Evolutionary conservation across 2,113 vertebrate genomes (phyloP), one percentile per base, ranked within the genome.

Genomic region (Cyphomyrus discorhynchus): DNA sequence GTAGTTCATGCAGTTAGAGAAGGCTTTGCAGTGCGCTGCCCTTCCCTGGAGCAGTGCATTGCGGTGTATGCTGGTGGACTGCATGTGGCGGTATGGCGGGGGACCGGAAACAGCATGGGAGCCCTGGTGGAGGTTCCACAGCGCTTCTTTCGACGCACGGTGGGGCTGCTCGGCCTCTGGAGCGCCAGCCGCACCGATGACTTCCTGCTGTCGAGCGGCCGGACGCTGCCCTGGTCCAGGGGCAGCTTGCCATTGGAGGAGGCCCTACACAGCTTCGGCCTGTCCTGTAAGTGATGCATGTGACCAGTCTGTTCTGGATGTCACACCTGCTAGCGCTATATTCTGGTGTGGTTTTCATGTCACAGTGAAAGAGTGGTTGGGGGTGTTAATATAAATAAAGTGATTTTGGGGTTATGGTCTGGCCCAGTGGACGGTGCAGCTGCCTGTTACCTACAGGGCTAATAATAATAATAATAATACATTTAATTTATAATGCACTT

Each of bases 91-190:
- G 96, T 94, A 87, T 95, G 94, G 93, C 90, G 93, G 77, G 92
- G 90, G 3, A 84, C 70, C 0, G 87, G 83, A 50, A 94, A 88
- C 6, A 94, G 95, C 91, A 91, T 96, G 89, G 90, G 50, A 0
- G 91, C 94, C 86, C 92, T 95, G 74, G 94, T 96, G 90, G 94
- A 95, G 88, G 92, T 96, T 31, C 95, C 96, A 1, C 96, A 97
- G 93, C 87, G 66, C 15, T 97, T 96, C 92, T 96, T 93, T 92
- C 95, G 94, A 80, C 96, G 94, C 86, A 97, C 96, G 0, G 92
- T 97, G 88, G 96, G 96, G 19, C 94, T 97, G 11, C 92, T 97
- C 93, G 96, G 96, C 27, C 93, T 94, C 46, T 97, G 96, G 96
- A 96, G 93, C 92, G 42, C 94, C 88, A 95, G 90, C 92, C 92